These are phyloP conservation scores for Melanerpes formicivorus DNA, from an alignment of 2,113 vertebrate genomes.

Conservation along the genomic window DNA sequence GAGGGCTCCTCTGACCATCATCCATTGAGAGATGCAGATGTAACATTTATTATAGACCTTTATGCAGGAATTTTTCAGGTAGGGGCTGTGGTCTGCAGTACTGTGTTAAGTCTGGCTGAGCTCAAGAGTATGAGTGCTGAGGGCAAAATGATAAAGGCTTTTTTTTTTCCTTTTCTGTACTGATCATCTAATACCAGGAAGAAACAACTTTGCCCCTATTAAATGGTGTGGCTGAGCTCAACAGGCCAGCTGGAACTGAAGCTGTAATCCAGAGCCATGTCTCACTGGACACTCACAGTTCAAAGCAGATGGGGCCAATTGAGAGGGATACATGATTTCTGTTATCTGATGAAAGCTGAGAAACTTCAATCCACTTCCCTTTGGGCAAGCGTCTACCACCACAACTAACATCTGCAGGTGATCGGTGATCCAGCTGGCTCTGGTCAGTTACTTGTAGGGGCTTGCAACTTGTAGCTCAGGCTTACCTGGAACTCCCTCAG, in stretches of 20 bases:
- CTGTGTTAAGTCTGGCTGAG: not conserved
- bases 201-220: not conserved
- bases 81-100: not conserved
- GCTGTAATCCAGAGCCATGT: not conserved
- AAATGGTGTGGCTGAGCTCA: not conserved
- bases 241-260: not conserved
- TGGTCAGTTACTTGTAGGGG: not conserved
- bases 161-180: not conserved
- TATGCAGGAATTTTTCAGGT: not conserved
- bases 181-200: not conserved
- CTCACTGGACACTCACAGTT: not conserved
- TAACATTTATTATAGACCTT: not conserved
- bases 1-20: not conserved
- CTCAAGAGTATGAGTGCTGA: not conserved
- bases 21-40: not conserved
- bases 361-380: not conserved
- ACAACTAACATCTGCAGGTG: not conserved
- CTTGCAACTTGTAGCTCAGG: constrained; percentile 3
- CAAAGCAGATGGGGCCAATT: not conserved
- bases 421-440: not conserved
- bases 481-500: not conserved
- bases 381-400: not conserved
- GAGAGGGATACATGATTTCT: not conserved
- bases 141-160: not conserved
- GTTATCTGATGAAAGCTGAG: constrained; percentile 4